Evolutionary conservation across 2,888 invertebrate species (phyloP).

Genomic region (Heteromyza rotundicornis): DNA sequence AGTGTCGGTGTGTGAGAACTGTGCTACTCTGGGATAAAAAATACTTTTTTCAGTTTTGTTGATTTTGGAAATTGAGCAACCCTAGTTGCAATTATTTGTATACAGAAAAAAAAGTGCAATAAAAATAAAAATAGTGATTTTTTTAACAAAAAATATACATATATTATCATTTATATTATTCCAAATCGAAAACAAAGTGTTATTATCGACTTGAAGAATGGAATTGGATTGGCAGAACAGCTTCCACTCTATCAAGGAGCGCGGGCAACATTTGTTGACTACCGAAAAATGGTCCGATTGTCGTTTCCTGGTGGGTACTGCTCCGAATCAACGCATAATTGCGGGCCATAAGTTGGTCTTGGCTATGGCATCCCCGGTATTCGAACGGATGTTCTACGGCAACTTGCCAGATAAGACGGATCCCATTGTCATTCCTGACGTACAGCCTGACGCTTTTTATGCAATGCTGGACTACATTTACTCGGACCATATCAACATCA

Average conservation of each 20-base stretch:
- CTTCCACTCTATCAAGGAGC: conserved; percentile 73
- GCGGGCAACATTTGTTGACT: conserved; percentile 77
- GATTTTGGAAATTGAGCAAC: too few species aligned
- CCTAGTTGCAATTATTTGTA: too few species aligned
- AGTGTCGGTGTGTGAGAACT: too few species aligned
- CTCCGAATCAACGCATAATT: conserved; percentile 76
- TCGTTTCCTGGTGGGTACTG: conserved; percentile 79
- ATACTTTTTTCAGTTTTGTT: too few species aligned
- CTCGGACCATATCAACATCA: conserved; percentile 79
- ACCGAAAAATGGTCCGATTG: conserved; percentile 85
- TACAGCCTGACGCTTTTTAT: conserved; percentile 85
- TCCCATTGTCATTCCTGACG: conserved; percentile 81
- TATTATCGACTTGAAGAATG: conserved; percentile 36
- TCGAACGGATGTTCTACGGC: conserved; percentile 88
- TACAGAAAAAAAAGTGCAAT: too few species aligned
- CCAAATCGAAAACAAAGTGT: too few species aligned
- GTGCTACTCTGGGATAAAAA: too few species aligned
- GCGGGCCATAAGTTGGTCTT: conserved; percentile 82
- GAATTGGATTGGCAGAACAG: conserved; percentile 77
- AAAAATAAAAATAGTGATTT: too few species aligned
- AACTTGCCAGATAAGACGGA: conserved; percentile 80
- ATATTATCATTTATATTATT: too few species aligned
- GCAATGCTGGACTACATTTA: conserved; percentile 84
- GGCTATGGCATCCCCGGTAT: conserved; percentile 87
- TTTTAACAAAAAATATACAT: too few species aligned